Base-by-base conservation (phyloP, 2,113 vertebrate genomes). In the Ardeotis arabs region DNA sequence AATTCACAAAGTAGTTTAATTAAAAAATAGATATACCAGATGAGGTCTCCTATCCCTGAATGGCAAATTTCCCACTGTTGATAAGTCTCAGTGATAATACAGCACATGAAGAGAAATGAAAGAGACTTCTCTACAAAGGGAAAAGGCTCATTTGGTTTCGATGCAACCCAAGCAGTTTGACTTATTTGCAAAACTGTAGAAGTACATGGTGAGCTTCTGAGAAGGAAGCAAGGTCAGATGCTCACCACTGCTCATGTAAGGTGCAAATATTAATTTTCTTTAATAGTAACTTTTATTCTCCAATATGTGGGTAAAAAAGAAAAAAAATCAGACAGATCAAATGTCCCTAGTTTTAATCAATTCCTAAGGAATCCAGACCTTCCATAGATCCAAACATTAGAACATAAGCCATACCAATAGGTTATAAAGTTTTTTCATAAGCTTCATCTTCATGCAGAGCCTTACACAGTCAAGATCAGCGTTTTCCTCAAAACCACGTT, bases 381-480 rank as follows among this genome's bases (percentile, higher is more conserved):
- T 74, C 25, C 9, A 29, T 0, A 70, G 37, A 84, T 23, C 6
- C 10, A 93, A 95, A 55, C 28, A 41, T 10, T 47, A 62, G 23
- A 86, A n/a, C 14, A 14, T 19, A 55, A 56, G 6, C 5, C 1
- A 0, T 27, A 76, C 9, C 24, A 58, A 53, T 0, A 80, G 23
- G 4, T 69, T 63, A 45, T 19, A 14, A 59, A 35, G 5, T 50
- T 64, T 58, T 9, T 47, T 18, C 15, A 60, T 14, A 86, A 68
- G 6, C 4, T 15, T 44, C 14, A 44, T 27, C 19, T 72, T 72
- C 21, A 39, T 22, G 27, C 25, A 89, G 41, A 88, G 21, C 21
- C 37, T 59, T 35, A 62, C 19, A 45, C 0, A 14, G 23, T 4
- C 29, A 70, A 52, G 41, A 62, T 10, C 10, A 31, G 16, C 55